Evolutionary conservation across 2,797 vertebrate genomes (phyloP).

Genomic region (Hippocampus kuda): DNA sequence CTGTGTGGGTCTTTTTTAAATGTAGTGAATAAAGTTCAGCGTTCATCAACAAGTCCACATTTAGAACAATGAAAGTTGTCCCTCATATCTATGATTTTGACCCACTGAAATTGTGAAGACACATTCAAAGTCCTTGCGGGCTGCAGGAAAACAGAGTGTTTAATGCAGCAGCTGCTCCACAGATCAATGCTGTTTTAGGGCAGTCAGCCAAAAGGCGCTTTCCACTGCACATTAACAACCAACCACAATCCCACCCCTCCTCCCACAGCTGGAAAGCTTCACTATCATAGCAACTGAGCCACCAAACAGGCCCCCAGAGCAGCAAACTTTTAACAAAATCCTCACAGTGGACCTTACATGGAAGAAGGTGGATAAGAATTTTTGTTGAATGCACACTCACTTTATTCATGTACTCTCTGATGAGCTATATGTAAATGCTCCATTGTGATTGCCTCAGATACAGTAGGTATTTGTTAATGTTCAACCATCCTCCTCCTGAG

Average conservation of each 20-base stretch:
- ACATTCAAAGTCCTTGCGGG: neutral
- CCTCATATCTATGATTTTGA: neutral
- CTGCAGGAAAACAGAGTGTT: neutral
- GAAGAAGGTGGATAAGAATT: neutral
- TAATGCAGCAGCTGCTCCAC: constrained; percentile 31
- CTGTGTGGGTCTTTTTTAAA: constrained; percentile 21
- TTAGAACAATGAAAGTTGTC: neutral
- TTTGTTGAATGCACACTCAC: neutral
- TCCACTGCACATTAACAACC: constrained; percentile 39
- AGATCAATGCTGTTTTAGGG: constrained; percentile 33
- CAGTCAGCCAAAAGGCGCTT: constrained; percentile 31
- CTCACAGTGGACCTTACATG: neutral
- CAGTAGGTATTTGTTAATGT: too few relatives aligned
- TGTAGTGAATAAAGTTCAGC: constrained; percentile 5
- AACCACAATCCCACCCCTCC: constrained; percentile 38
- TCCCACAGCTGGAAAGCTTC: constrained; percentile 58
- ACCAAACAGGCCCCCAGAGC: constrained; percentile 40
- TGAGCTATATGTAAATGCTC: neutral
- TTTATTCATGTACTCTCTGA: constrained; percentile 1
- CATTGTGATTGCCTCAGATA: too few relatives aligned
- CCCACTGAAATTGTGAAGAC: neutral
- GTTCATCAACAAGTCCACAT: neutral
- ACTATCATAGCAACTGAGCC: constrained; percentile 37
- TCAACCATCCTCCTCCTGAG: too few relatives aligned
- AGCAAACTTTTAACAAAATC: constrained; percentile 32